Base-by-base conservation (phyloP, 1,140 invertebrate genomes). In the Microvelia longipes region DNA sequence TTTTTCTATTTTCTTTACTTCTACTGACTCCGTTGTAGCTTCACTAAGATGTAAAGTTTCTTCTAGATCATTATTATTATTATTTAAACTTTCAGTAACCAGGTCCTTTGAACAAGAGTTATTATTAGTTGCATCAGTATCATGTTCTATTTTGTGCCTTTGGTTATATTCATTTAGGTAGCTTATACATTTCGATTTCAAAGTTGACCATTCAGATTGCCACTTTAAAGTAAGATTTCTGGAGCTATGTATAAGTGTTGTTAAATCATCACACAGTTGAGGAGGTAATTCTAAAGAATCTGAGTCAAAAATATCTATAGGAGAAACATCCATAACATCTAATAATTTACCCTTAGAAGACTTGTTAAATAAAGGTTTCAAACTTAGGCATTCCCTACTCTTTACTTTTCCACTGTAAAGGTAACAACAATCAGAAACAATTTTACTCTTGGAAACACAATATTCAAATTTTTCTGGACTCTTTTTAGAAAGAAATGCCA, bases 211-310 rank as follows among this genome's bases (percentile, higher is more conserved):
- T 29, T 83, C 81, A 0, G 84, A 72, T 1, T 80, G 79, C 86
- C 86, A 88, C 71, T 80, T 86, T 24, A 88, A 79, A 72, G 83
- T 80, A 67, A 86, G 84, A 77, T 85, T 86, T 25, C 86, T 77
- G 1, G 83, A 83, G 77, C 84, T 83, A 68, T 82, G 85, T 13
- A 87, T 71, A 65, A 87, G 82, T 1, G 85, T 83, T 1, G 83
- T 80, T 19, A 88, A 74, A 75, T 88, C 86, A 76, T 86, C 84
- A 75, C 82, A 84, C 1, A 87, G 73, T 68, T 83, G 82, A n/a
- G 81, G 79, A 30, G 83, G 81, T 11, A 87, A 27, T 2, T 61
- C 69, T 24, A 70, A 29, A 1, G 61, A 63, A 35, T 66, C 69
- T 30, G 69, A 67, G 50, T 70, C 61, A 26, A 70, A 70, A 28